These are phyloP conservation scores for Aix galericulata DNA, from an alignment of 2,113 vertebrate species.

Conservation along the genomic window DNA sequence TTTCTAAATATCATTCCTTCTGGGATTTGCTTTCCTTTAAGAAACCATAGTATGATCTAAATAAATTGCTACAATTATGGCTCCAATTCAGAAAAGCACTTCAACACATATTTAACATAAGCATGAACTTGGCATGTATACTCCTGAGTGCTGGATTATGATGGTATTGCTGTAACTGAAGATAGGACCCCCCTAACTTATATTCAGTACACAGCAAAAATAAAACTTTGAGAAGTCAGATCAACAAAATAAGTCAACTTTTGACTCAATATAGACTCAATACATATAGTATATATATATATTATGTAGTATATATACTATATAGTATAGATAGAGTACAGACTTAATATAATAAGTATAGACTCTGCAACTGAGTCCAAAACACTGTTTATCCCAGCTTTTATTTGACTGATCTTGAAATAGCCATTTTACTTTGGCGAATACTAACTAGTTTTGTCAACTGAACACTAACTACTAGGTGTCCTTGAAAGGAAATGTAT, in stretches of 20 bases:
- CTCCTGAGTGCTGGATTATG: not conserved
- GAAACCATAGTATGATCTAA: not conserved
- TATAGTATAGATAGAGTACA: not conserved
- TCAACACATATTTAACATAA: slow-evolving; percentile 14
- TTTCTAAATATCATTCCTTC: not conserved
- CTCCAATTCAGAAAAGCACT: slow-evolving; percentile 43
- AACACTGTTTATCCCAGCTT: not conserved
- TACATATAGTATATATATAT: too few relatives aligned
- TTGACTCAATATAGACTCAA: not conserved
- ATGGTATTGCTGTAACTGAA: not conserved
- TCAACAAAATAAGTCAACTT: not conserved
- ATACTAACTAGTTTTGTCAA: not conserved
- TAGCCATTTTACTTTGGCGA: not conserved
- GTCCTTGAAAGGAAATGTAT: not conserved
- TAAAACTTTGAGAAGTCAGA: not conserved
- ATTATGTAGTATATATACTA: too few relatives aligned
- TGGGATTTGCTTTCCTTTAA: not conserved
- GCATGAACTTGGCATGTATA: not conserved
- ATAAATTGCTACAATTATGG: slow-evolving; percentile 23
- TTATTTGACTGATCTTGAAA: not conserved
- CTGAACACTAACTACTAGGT: not conserved
- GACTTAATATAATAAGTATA: not conserved
- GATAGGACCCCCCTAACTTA: not conserved
- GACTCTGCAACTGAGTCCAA: not conserved
- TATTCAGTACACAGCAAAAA: not conserved